Conservation (phyloP, 2,113 vertebrate genomes). For the Gallinago jamesoni region DNA sequence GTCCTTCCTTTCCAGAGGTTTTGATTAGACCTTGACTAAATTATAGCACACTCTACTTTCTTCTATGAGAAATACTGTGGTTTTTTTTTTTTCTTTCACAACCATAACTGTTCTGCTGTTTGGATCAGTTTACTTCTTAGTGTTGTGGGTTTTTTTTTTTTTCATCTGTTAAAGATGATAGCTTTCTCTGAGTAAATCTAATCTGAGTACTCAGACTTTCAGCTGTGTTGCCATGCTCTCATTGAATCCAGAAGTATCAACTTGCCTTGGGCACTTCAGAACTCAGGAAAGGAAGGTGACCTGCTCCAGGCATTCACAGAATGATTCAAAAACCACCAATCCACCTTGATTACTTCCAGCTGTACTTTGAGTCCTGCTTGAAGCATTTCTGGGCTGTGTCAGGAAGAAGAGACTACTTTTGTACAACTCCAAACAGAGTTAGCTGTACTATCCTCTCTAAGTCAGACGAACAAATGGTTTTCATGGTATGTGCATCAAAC, state of each 20-base stretch:
- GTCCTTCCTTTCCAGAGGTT: not conserved
- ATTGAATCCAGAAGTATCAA: not conserved
- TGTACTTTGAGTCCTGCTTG: not conserved
- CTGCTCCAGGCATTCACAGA: conserved; percentile 16
- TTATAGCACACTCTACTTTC: not conserved
- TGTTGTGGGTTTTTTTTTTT: not conserved
- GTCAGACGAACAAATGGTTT: not conserved
- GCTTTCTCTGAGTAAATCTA: not conserved
- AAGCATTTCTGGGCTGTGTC: conserved; percentile 11
- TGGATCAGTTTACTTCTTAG: not conserved
- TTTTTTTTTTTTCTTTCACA: not conserved
- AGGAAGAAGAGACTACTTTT: not conserved
- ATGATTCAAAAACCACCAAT: conserved; percentile 8
- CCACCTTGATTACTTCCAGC: conserved; percentile 29
- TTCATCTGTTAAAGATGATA: not conserved
- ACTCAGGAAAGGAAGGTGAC: not conserved
- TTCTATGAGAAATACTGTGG: not conserved
- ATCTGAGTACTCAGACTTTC: not conserved
- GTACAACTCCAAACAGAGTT: not conserved
- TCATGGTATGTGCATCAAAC: not conserved
- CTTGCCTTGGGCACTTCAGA: not conserved
- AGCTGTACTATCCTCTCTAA: not conserved
- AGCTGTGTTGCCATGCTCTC: not conserved
- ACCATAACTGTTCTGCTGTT: not conserved
- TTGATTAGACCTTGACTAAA: not conserved